phyloP scores from a whole-genome alignment of 2,797 vertebrate species.

The Malacoraja senta region DNA sequence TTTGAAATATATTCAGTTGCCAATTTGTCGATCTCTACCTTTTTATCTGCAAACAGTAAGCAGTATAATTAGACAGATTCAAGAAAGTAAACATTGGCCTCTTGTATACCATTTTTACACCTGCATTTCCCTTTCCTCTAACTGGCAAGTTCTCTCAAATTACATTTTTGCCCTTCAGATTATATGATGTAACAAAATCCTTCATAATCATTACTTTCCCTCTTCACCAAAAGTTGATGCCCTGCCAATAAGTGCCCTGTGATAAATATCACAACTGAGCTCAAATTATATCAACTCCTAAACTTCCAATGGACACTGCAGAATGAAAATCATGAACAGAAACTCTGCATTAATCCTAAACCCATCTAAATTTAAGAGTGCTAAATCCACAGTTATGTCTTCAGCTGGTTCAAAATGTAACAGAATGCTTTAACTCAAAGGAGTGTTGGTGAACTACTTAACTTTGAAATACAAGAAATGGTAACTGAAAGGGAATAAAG shows the following conservation, averaged over 20 bases:
- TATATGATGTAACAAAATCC: neutral
- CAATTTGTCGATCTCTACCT: constrained; percentile 83
- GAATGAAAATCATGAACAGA: neutral
- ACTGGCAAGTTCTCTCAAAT: neutral
- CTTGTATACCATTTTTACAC: neutral
- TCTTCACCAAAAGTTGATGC: neutral
- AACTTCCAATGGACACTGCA: neutral
- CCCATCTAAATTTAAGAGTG: neutral
- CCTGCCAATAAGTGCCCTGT: neutral
- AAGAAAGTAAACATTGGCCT: accelerated
- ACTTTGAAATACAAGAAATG: neutral
- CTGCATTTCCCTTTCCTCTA: neutral
- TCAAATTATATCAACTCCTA: neutral
- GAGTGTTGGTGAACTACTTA: neutral
- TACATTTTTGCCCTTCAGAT: neutral
- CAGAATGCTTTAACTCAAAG: neutral
- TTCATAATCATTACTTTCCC: neutral
- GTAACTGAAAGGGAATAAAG: neutral
- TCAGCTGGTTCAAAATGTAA: neutral
- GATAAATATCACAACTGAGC: neutral
- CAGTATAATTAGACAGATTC: accelerated
- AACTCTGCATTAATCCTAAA: neutral
- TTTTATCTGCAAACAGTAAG: constrained; percentile 72
- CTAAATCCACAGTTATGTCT: neutral
- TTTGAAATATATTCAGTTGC: constrained; percentile 82